These are phyloP conservation scores for Oligia strigilis DNA, from an alignment of 2,888 invertebrate species.

Conservation along the genomic window DNA sequence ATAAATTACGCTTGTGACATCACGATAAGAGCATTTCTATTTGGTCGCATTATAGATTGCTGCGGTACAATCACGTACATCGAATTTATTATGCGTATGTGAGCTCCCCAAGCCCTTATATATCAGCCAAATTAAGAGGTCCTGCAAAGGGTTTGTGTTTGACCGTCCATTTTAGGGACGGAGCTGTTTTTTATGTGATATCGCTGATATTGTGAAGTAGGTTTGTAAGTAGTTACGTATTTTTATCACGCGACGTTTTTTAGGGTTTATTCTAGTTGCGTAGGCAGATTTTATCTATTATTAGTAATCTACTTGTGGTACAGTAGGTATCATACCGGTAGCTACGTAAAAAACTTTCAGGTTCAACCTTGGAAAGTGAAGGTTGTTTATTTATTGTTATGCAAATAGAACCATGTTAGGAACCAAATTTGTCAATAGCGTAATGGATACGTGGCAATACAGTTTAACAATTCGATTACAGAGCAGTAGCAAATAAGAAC, in stretches of 20 bases:
- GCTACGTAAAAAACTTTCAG: background rate
- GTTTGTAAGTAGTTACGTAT: constrained; percentile 36
- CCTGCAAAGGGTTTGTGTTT: constrained; percentile 62
- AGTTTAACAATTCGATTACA: background rate
- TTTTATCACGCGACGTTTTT: constrained; percentile 44
- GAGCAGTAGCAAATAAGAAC: background rate
- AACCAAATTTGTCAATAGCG: background rate
- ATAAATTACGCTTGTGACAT: constrained; percentile 61
- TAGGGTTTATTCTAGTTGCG: background rate
- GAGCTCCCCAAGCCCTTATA: constrained; percentile 60
- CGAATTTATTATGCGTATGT: constrained; percentile 69
- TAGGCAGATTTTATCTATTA: constrained; percentile 34
- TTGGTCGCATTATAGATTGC: constrained; percentile 63
- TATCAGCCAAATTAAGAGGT: constrained; percentile 69
- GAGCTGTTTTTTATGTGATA: constrained; percentile 61
- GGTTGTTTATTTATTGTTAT: background rate
- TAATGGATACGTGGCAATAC: too few species aligned
- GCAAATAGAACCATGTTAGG: background rate
- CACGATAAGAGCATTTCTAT: constrained; percentile 68
- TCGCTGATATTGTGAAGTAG: constrained; percentile 59
- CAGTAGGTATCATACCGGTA: background rate
- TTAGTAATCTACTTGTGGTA: constrained; percentile 9
- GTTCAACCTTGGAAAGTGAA: background rate
- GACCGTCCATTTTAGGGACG: constrained; percentile 59
- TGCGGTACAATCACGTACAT: constrained; percentile 68